Percentiles rank a stretch among this genome's conserved stretches.
Evolutionary conservation across 2,113 vertebrate species (phyloP).

Genomic region (Lota lota): DNA sequence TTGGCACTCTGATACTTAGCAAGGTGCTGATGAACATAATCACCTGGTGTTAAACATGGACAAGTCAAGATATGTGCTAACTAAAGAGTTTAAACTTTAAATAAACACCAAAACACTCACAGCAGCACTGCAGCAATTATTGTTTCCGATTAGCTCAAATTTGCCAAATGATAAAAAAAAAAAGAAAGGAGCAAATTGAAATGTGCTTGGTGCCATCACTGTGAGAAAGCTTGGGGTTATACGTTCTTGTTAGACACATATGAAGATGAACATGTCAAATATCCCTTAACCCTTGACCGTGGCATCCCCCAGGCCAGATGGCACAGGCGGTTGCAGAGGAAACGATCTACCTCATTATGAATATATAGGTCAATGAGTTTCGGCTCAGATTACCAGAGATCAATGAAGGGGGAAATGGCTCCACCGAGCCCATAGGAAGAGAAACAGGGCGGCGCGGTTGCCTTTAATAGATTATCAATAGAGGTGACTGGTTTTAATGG

Average conservation of each 20-base stretch:
- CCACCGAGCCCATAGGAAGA: constrained; percentile 14
- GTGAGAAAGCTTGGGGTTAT: no score
- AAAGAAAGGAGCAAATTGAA: no score
- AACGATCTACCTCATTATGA: constrained; percentile 2
- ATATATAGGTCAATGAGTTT: constrained; percentile 5
- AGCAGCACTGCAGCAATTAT: no score
- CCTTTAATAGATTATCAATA: constrained; percentile 55
- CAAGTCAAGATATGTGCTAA: no score
- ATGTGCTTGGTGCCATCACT: no score
- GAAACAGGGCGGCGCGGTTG: constrained; percentile 33
- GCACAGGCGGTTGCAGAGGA: constrained; percentile 2
- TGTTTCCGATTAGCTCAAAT: no score
- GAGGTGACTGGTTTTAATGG: constrained; percentile 44
- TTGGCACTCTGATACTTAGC: no score
- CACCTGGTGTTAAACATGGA: no score
- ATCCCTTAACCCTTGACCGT: constrained; percentile 8
- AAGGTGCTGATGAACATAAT: no score
- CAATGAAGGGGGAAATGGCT: constrained; percentile 38
- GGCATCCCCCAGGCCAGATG: constrained; percentile 20
- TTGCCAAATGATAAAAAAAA: no score
- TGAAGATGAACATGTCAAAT: constrained; percentile 3
- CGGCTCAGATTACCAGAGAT: constrained; percentile 49
- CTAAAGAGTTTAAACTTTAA: no score
- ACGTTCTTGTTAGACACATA: background rate
- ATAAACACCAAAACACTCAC: no score